Conservation (phyloP, 2,888 invertebrate species). For the Epistrophella euchroma region DNA sequence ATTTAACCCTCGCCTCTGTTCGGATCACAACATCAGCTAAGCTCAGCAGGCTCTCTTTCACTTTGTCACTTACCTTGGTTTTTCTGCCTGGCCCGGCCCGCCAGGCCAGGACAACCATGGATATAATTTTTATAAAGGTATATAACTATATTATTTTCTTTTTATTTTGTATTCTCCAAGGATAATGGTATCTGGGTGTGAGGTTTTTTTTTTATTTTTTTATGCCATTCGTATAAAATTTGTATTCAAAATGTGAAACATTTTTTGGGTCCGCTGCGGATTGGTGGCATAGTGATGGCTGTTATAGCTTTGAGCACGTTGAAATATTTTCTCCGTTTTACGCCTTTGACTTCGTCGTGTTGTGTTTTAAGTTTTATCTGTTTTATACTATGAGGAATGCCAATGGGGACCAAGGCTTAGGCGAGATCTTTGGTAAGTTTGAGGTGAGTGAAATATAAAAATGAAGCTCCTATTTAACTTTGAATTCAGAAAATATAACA, state of each 20-base stretch:
- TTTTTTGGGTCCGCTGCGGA: slow-evolving; percentile 70
- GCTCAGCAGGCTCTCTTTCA: slow-evolving; percentile 27
- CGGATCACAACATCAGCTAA: no score
- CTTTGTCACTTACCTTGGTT: slow-evolving; percentile 59
- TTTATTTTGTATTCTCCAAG: slow-evolving; percentile 44
- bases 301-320: slow-evolving; percentile 61
- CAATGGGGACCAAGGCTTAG: slow-evolving; percentile 59
- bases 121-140: slow-evolving; percentile 27
- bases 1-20: slow-evolving; percentile 68
- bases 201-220: slow-evolving; percentile 39
- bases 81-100: slow-evolving; percentile 45
- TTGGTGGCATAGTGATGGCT: slow-evolving; percentile 49
- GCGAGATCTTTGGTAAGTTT: slow-evolving; percentile 30
- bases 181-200: slow-evolving; percentile 37
- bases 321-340: slow-evolving; percentile 50
- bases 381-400: slow-evolving; percentile 35
- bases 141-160: neutral
- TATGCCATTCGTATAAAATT: slow-evolving; percentile 58
- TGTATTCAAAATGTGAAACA: slow-evolving; percentile 75
- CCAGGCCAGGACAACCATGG: slow-evolving; percentile 35
- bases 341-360: slow-evolving; percentile 42
- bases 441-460: slow-evolving; percentile 39
- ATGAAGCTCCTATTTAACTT: slow-evolving; percentile 37
- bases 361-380: slow-evolving; percentile 62
- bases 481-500: slow-evolving; percentile 31